These are phyloP conservation scores for Rana temporaria DNA, from an alignment of 2,113 vertebrate genomes.

Conservation along the genomic window DNA sequence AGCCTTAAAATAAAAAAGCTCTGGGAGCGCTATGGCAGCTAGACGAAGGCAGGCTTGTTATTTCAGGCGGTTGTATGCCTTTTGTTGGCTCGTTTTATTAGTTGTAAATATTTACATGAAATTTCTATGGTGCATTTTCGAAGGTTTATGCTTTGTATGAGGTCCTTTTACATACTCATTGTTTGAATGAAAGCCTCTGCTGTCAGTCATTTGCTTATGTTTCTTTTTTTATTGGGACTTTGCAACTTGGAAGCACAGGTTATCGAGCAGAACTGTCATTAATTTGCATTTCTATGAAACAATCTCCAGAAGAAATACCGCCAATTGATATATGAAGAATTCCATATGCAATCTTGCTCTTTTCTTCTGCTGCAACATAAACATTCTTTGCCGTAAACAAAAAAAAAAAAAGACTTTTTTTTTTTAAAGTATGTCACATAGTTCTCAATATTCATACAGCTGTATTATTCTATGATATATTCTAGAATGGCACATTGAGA, in stretches of 20 bases:
- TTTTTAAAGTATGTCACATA: no score
- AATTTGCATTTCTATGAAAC: slow-evolving; percentile 33
- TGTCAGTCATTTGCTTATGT: neutral
- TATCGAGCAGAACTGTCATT: neutral
- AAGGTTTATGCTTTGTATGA: neutral
- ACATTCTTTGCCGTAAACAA: no score
- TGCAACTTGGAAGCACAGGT: neutral
- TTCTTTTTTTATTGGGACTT: slow-evolving; percentile 9
- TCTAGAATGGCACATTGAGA: no score
- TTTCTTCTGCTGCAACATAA: no score
- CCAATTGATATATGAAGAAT: neutral
- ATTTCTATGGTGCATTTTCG: neutral
- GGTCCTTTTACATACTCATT: neutral
- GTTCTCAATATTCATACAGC: no score
- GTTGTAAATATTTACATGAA: slow-evolving; percentile 11
- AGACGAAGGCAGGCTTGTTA: neutral
- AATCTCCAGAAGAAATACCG: neutral
- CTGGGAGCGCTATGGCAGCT: slow-evolving; percentile 3
- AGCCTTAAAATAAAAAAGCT: neutral
- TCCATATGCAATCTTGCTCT: no score
- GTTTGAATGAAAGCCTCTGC: neutral
- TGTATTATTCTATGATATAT: no score
- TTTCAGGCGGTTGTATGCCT: neutral
- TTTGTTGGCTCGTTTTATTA: slow-evolving; percentile 26
- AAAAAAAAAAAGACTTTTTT: no score